A percentile compares a stretch with the other conserved stretches of the same genome.
These are phyloP conservation scores for Brotula barbata DNA, from an alignment of 2,797 vertebrate species.

Conservation along the genomic window DNA sequence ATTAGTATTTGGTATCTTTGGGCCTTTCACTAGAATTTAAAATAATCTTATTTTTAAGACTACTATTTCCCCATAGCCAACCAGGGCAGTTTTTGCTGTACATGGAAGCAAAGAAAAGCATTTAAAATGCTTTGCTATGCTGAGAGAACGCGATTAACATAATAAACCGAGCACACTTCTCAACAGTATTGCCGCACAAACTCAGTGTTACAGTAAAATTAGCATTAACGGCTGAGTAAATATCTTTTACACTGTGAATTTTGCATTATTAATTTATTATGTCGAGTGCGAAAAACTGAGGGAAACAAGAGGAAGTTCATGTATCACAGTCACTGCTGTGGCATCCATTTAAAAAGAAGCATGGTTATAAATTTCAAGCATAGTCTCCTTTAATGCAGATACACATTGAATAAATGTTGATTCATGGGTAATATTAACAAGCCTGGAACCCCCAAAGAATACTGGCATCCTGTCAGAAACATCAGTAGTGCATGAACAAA, in stretches of 20 bases:
- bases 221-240: conserved; percentile 37
- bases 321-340: conserved; percentile 23
- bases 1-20: too few relatives aligned
- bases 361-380: conserved; percentile 17
- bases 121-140: conserved; percentile 19
- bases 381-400: conserved; percentile 43
- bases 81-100: too few relatives aligned
- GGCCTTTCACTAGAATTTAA: too few relatives aligned
- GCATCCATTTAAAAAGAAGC: conserved; percentile 29
- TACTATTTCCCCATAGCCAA: too few relatives aligned
- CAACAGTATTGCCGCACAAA: conserved; percentile 6
- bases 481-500: conserved; percentile 38
- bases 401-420: conserved; percentile 53
- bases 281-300: conserved; percentile 7
- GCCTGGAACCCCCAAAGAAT: conserved; percentile 45
- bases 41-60: too few relatives aligned
- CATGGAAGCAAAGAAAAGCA: not conserved
- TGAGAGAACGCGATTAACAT: conserved; percentile 15
- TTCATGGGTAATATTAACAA: conserved; percentile 47
- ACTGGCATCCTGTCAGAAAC: conserved; percentile 22
- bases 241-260: conserved; percentile 12
- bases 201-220: conserved; percentile 38
- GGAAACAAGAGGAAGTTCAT: conserved; percentile 6
- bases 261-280: conserved; percentile 36
- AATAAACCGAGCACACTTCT: conserved; percentile 35